phyloP scores from a whole-genome alignment of 2,797 vertebrate species.

The Nyctibius grandis region DNA sequence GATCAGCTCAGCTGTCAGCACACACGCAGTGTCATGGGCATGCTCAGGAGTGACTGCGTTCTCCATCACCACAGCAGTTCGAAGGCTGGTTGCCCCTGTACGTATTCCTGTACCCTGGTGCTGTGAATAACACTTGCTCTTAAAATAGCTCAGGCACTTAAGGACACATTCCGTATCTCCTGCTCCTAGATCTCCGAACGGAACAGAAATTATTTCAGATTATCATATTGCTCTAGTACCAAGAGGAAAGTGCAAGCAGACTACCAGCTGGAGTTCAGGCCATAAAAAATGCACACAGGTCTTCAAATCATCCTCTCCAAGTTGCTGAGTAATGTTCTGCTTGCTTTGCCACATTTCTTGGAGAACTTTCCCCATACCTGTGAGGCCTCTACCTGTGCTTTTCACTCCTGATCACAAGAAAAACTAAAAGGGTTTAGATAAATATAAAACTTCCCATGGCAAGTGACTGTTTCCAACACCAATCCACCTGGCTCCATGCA shows the following conservation, averaged over 20 bases:
- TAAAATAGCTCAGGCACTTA: constrained; percentile 47
- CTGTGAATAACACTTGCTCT: not conserved
- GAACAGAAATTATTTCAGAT: constrained; percentile 1
- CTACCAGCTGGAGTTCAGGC: not conserved
- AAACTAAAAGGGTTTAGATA: not conserved
- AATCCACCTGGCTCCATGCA: not conserved
- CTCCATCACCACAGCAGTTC: not conserved
- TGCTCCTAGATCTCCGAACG: not conserved
- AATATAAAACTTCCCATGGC: not conserved
- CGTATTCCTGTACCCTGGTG: not conserved
- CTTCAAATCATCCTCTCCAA: not conserved
- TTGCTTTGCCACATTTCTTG: not conserved
- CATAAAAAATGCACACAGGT: not conserved
- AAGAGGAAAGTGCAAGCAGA: not conserved
- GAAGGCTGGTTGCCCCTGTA: not conserved
- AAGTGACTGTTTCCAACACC: not conserved
- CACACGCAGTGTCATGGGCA: fast-evolving
- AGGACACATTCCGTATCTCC: not conserved
- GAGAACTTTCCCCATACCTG: not conserved
- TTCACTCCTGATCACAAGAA: not conserved
- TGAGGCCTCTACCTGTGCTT: not conserved
- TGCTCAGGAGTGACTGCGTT: not conserved
- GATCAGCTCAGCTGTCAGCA: not conserved
- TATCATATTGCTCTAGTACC: not conserved
- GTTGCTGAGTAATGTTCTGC: not conserved